These are phyloP conservation scores for Adoxophyes honmai DNA, from an alignment of 1,140 invertebrate species.

Conservation along the genomic window DNA sequence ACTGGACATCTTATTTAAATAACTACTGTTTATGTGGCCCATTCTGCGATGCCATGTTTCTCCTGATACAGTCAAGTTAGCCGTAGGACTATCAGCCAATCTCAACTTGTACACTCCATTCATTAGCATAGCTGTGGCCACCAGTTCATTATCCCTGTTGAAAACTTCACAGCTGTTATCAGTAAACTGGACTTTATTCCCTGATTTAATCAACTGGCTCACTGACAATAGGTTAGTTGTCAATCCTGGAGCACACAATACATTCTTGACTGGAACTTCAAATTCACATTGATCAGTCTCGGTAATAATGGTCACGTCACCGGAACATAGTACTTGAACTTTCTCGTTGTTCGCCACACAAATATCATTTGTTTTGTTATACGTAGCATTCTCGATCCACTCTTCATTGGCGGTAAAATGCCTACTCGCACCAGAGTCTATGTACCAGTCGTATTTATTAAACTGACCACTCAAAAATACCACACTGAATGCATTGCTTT, in stretches of 20 bases:
- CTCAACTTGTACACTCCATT: no score
- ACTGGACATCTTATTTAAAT: slow-evolving; percentile 6
- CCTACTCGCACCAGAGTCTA: no score
- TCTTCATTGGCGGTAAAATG: no score
- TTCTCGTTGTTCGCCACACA: slow-evolving; percentile 34
- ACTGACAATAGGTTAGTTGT: slow-evolving; percentile 36
- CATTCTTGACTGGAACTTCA: slow-evolving; percentile 25
- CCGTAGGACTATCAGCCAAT: no score
- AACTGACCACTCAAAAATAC: no score
- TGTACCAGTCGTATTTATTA: no score
- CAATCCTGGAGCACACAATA: slow-evolving; percentile 30
- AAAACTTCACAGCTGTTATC: no score
- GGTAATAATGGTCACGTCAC: slow-evolving; percentile 32
- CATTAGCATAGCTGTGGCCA: no score
- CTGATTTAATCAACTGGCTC: slow-evolving; percentile 29
- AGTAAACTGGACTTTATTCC: slow-evolving; percentile 20
- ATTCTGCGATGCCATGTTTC: no score
- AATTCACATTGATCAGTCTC: slow-evolving; percentile 20
- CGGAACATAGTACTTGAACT: slow-evolving; percentile 31
- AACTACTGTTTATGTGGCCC: slow-evolving; percentile 1
- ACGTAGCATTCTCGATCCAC: no score
- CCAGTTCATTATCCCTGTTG: no score
- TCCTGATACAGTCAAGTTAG: no score
- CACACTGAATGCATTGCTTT: not conserved
- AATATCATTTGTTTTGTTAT: slow-evolving; percentile 22